These are phyloP conservation scores for Crotalus horridus DNA, from an alignment of 2,113 vertebrate genomes.

Conservation along the genomic window DNA sequence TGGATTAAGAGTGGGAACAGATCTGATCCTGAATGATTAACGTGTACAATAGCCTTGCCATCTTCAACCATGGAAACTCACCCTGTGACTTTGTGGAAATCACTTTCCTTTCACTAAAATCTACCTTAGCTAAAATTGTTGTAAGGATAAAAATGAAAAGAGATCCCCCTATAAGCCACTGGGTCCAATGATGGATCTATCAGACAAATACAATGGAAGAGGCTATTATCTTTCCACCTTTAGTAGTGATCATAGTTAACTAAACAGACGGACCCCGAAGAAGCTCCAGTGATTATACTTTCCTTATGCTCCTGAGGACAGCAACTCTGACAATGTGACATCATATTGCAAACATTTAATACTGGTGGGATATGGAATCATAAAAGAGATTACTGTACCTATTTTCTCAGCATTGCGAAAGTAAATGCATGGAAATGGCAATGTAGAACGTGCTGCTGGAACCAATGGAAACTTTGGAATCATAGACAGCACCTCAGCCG, in stretches of 20 bases:
- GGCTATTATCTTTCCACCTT: no score
- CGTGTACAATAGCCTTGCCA: neutral
- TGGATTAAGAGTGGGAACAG: neutral
- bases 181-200: no score
- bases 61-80: neutral
- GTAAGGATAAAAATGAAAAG: neutral
- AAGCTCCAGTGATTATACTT: no score
- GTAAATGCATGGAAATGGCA: neutral
- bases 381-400: neutral
- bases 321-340: no score
- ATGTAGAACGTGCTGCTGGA: neutral
- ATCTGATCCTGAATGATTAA: neutral
- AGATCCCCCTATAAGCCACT: neutral
- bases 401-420: neutral
- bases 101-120: neutral
- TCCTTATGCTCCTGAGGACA: no score
- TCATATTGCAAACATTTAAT: no score
- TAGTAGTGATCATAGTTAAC: no score
- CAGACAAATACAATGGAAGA: no score
- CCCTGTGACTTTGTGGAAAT: neutral
- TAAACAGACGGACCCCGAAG: no score
- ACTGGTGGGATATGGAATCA: no score
- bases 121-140: neutral
- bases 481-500: neutral
- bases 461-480: neutral